Evolutionary conservation across 1,140 invertebrate species (phyloP).

Genomic region (Polypedilum vanderplanki): DNA sequence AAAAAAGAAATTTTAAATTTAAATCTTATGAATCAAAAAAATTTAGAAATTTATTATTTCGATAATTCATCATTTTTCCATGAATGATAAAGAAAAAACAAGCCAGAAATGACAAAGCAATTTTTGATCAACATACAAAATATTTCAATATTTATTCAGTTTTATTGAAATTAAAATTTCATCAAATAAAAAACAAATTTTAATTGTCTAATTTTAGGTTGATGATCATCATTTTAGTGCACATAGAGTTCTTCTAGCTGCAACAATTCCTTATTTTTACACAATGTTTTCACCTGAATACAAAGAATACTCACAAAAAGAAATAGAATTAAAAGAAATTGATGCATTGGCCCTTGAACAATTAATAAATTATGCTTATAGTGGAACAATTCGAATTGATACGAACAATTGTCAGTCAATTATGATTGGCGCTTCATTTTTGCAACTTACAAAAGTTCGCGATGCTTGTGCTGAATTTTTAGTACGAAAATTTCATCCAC

Average conservation of each 20-base stretch:
- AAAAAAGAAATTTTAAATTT: too few species aligned
- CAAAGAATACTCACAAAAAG: conserved; percentile 75
- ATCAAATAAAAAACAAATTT: too few species aligned
- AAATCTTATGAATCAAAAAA: too few species aligned
- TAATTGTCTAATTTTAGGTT: conserved; percentile 57
- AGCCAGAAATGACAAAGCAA: too few species aligned
- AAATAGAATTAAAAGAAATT: conserved; percentile 75
- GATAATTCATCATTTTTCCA: too few species aligned
- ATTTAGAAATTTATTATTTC: too few species aligned
- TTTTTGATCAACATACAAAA: too few species aligned
- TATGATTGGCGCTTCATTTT: conserved; percentile 80
- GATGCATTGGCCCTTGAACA: conserved; percentile 77
- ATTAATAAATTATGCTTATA: conserved; percentile 83
- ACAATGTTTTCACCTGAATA: conserved; percentile 89
- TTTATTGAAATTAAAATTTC: too few species aligned
- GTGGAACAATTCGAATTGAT: conserved; percentile 69
- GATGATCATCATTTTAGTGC: conserved; percentile 73
- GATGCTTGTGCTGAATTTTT: conserved; percentile 80
- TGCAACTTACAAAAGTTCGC: conserved; percentile 72
- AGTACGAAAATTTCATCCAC: conserved; percentile 66
- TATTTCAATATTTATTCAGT: too few species aligned
- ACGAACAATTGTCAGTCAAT: conserved; percentile 77
- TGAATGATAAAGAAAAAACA: not conserved
- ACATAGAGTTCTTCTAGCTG: conserved; percentile 77
- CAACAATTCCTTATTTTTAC: conserved; percentile 85